Evolutionary conservation across 2,797 vertebrate genomes (phyloP).

Genomic region (Hypotaenidia okinawae): DNA sequence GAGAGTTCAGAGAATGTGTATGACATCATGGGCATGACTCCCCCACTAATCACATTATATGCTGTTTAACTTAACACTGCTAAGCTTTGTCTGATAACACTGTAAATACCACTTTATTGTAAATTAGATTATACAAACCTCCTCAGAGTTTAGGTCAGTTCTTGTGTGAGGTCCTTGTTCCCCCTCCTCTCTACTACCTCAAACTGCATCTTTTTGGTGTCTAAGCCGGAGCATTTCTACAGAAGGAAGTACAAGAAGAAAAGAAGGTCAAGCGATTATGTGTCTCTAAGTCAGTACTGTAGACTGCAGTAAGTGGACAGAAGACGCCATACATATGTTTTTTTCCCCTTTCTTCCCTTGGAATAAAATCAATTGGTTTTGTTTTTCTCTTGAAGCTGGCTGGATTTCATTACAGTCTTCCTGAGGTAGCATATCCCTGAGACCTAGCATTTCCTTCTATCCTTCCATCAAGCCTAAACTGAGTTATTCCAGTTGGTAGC

Average conservation of each 20-base stretch:
- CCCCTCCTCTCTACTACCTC: neutral
- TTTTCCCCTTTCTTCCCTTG: neutral
- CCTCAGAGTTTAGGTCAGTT: constrained; percentile 60
- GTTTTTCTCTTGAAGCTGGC: constrained; percentile 8
- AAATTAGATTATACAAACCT: constrained; percentile 75
- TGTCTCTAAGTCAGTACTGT: neutral
- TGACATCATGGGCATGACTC: constrained; percentile 68
- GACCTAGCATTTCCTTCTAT: constrained; percentile 8
- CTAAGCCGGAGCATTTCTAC: neutral
- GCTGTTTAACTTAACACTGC: constrained; percentile 69
- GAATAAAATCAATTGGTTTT: constrained; percentile 47
- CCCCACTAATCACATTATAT: constrained; percentile 71
- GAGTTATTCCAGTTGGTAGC: constrained; percentile 8
- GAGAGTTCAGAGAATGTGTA: constrained; percentile 61
- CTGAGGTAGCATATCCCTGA: constrained; percentile 31
- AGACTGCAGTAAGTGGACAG: neutral
- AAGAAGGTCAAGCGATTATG: neutral
- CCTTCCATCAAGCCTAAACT: neutral
- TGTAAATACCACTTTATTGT: constrained; percentile 69
- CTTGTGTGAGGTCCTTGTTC: constrained; percentile 63
- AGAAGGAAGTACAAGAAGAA: constrained; percentile 1
- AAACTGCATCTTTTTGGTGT: neutral
- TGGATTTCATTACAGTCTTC: constrained; percentile 51
- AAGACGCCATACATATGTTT: constrained; percentile 16
- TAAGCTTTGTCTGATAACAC: constrained; percentile 72